Conservation (phyloP, 35 echinoderm and acorn worm genomes). For the Lytechinus pictus region DNA sequence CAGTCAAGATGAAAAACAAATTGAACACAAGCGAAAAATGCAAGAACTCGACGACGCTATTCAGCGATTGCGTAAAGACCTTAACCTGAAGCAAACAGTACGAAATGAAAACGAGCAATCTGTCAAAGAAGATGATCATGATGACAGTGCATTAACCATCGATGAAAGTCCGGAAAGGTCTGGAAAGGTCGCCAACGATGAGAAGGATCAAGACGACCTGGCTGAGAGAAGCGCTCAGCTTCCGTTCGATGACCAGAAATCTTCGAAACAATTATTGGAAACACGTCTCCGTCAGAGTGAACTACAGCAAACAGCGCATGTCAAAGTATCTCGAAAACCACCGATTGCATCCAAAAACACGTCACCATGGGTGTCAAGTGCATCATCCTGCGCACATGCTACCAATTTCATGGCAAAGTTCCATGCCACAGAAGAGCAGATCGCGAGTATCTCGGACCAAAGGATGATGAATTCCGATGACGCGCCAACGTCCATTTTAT, state of each 20-base stretch:
- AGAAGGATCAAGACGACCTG: not conserved
- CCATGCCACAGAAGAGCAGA: not conserved
- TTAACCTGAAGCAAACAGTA: not conserved
- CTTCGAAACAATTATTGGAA: not conserved
- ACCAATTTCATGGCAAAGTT: not conserved
- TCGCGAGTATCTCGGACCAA: not conserved
- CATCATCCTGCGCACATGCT: not conserved
- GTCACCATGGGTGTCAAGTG: not conserved
- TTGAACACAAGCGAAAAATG: not conserved
- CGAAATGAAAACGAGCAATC: not conserved
- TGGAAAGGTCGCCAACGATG: not conserved
- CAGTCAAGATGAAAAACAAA: not conserved
- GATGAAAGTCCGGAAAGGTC: not conserved
- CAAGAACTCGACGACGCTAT: not conserved
- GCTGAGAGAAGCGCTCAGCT: not conserved
- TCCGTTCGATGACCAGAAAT: not conserved
- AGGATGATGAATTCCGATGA: not conserved
- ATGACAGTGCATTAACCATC: not conserved
- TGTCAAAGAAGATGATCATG: not conserved
- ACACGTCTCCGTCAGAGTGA: not conserved
- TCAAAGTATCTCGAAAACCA: not conserved
- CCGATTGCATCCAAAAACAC: not conserved
- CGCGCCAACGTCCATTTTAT: not conserved
- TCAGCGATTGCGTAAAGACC: not conserved
- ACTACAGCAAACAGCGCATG: not conserved